A percentile compares a stretch with the other conserved stretches of the same genome.
These are phyloP conservation scores for Orthosia cruda DNA, from an alignment of 2,888 invertebrate genomes.

Conservation along the genomic window DNA sequence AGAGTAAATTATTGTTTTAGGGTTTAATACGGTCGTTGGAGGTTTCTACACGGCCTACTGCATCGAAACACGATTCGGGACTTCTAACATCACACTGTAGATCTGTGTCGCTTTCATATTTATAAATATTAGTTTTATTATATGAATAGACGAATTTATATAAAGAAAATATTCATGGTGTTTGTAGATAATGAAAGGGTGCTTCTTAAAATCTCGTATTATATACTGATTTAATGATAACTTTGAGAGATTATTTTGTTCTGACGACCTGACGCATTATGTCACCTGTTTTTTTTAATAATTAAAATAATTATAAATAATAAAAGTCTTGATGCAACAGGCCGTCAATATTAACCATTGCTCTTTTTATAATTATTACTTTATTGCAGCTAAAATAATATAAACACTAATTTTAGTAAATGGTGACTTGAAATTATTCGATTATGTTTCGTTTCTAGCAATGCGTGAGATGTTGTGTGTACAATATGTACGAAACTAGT, in stretches of 20 bases:
- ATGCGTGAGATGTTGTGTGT: slow-evolving; percentile 63
- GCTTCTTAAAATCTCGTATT: slow-evolving; percentile 31
- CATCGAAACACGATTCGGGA: slow-evolving; percentile 34
- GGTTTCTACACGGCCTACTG: slow-evolving; percentile 43
- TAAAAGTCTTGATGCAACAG: slow-evolving; percentile 34
- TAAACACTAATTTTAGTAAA: slow-evolving; percentile 36
- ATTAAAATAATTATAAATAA: not conserved
- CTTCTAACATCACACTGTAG: slow-evolving; percentile 39
- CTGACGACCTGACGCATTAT: slow-evolving; percentile 16
- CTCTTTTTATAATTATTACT: slow-evolving; percentile 35
- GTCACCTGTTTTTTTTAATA: not conserved
- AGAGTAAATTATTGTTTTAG: slow-evolving; percentile 62
- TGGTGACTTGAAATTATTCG: slow-evolving; percentile 37
- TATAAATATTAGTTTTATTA: slow-evolving; percentile 6
- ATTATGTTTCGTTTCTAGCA: slow-evolving; percentile 48
- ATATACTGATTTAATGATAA: slow-evolving; percentile 12
- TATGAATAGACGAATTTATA: slow-evolving; percentile 16
- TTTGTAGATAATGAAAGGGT: slow-evolving; percentile 26
- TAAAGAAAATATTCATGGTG: not conserved
- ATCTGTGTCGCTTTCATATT: slow-evolving; percentile 34
- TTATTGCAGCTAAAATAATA: slow-evolving; percentile 55
- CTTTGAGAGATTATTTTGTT: slow-evolving; percentile 5
- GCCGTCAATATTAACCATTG: slow-evolving; percentile 31
- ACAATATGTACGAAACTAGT: slow-evolving; percentile 71
- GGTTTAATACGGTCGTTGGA: slow-evolving; percentile 31